Percentiles rank a stretch among this genome's conserved stretches.
These are phyloP conservation scores for Camponotus floridanus DNA, from an alignment of 1,140 invertebrate genomes.

Conservation along the genomic window DNA sequence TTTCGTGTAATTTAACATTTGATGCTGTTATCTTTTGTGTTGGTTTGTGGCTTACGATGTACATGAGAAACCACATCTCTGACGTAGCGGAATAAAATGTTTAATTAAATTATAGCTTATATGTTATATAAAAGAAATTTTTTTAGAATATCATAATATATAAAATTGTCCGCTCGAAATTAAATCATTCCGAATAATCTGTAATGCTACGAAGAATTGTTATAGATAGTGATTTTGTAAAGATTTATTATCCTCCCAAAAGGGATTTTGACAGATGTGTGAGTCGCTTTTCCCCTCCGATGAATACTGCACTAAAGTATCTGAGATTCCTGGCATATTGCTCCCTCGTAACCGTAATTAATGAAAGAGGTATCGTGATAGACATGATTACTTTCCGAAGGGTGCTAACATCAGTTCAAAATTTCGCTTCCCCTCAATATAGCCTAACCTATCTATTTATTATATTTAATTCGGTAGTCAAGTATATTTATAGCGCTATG, in stretches of 20 bases:
- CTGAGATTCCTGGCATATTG: constrained; percentile 74
- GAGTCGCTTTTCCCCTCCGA: constrained; percentile 6
- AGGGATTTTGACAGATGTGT: constrained; percentile 64
- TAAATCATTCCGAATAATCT: constrained; percentile 3
- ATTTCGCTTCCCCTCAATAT: constrained; percentile 28
- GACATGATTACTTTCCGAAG: constrained; percentile 39
- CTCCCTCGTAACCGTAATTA: constrained; percentile 69
- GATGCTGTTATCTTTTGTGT: neutral
- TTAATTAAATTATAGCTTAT: neutral
- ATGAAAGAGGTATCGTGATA: constrained; percentile 67
- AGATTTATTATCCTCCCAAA: constrained; percentile 60
- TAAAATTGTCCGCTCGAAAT: neutral
- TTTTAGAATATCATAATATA: neutral
- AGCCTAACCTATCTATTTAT: constrained; percentile 67
- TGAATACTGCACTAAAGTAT: constrained; percentile 62
- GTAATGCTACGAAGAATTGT: neutral
- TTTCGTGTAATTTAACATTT: constrained; percentile 37
- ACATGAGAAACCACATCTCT: neutral
- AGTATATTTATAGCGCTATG: constrained; percentile 50
- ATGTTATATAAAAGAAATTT: neutral
- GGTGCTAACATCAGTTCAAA: constrained; percentile 52
- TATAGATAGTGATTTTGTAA: constrained; percentile 51
- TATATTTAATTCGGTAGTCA: constrained; percentile 67
- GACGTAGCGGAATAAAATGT: neutral
- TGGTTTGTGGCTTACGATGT: constrained; percentile 29